Conservation (phyloP, 2,113 vertebrate species). For the Sterna hirundo region DNA sequence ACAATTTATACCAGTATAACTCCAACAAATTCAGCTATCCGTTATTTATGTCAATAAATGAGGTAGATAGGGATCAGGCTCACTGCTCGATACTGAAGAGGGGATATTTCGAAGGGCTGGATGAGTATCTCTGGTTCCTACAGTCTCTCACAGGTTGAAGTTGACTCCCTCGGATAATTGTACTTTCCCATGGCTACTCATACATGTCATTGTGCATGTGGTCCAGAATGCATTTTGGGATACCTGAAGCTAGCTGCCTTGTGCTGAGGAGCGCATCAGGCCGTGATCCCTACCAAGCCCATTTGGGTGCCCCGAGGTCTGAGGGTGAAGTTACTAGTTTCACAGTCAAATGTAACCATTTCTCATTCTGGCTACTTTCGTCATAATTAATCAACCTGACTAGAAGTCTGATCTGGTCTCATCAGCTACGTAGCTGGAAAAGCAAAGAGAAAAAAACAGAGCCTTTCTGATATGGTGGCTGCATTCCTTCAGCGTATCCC, state of each 20-base stretch:
- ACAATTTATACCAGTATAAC: background rate
- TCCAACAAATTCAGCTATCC: background rate
- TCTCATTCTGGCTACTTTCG: background rate
- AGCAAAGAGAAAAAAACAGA: constrained; percentile 12
- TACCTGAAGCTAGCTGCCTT: background rate
- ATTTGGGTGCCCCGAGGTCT: background rate
- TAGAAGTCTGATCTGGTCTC: background rate
- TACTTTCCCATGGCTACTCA: background rate
- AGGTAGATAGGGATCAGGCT: background rate
- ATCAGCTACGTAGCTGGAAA: background rate
- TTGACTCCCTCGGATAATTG: background rate
- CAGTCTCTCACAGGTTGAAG: background rate
- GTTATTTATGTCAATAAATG: background rate
- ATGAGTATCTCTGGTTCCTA: background rate
- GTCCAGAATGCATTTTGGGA: background rate
- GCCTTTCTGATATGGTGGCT: background rate
- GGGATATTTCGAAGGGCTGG: background rate
- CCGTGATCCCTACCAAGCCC: background rate
- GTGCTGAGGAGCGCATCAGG: background rate
- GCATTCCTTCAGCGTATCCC: background rate
- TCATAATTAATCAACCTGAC: background rate
- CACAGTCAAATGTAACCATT: background rate
- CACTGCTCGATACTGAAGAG: background rate
- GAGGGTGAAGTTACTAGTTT: background rate
- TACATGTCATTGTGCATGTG: background rate